Base-by-base conservation (phyloP, 2,888 invertebrate species). In the Monopis laevigella region DNA sequence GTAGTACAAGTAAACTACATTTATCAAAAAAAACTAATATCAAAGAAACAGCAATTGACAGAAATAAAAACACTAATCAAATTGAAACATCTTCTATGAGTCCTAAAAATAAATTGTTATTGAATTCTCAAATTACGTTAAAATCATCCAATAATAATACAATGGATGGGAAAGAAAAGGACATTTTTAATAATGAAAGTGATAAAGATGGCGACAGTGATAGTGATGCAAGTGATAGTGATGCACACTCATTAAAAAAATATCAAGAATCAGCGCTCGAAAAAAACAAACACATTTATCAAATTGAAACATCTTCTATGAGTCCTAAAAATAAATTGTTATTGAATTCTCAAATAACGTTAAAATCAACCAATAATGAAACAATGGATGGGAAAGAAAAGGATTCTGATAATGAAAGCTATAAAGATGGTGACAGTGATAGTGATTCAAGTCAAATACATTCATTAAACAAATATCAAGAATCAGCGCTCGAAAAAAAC, bases 361-460 rank as follows among this genome's bases (percentile, higher is more conserved):
- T 46, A 7, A 48, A 43, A 19, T 36, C 40, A 32, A 8, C 30
- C 4, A 32, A 43, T 19, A 42, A n/a, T 44, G 47, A 40, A 43
- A 32, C 18, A 26, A 21, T 26, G 42, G 42, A 11, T 13, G 28
- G 28, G 13, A 28, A 12, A 28, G 11, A 28, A n/a, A n/a, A n/a
- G n/a, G n/a, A n/a, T n/a, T n/a, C n/a, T n/a, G n/a, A n/a, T n/a
- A n/a, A 38, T 40, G 40, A 32, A 4, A 19, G 16, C 19, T 7
- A 39, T 18, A 34, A 36, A 26, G 18, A 26, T 24, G 39, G 40
- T 28, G 48, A 39, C 40, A 46, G 11, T 2, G 7, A 12, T 11
- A 29, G 12, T 29, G 29, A 29, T 2, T 7, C 7, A 11, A 13
- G 29, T 7, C 13, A 29, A 2, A 12, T n/a, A n/a, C n/a, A n/a